These are phyloP conservation scores for Anser brachyrhynchus DNA, from an alignment of 2,113 vertebrate genomes.

Conservation along the genomic window DNA sequence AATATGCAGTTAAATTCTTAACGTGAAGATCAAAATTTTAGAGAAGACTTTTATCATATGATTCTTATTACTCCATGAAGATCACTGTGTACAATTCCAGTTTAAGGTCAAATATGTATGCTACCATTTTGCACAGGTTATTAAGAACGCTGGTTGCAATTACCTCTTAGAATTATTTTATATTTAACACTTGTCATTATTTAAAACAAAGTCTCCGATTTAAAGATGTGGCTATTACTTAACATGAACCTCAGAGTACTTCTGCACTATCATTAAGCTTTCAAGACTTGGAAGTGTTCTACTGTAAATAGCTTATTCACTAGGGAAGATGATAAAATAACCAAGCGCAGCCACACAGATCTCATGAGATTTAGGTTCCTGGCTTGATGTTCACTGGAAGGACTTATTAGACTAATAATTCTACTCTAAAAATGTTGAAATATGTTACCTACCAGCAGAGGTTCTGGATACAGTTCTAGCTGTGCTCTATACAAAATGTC, in stretches of 20 bases:
- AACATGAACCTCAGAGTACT: neutral
- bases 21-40: neutral
- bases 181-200: neutral
- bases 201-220: neutral
- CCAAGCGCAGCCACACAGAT: neutral
- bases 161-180: neutral
- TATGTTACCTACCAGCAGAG: constrained; percentile 88
- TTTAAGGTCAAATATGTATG: neutral
- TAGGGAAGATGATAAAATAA: neutral
- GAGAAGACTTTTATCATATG: neutral
- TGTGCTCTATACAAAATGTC: constrained; percentile 95
- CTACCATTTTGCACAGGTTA: neutral
- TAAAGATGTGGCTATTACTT: neutral
- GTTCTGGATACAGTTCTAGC: constrained; percentile 94
- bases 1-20: constrained; percentile 16
- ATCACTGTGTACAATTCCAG: neutral
- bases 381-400: neutral
- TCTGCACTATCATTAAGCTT: neutral
- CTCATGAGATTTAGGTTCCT: neutral
- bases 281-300: neutral
- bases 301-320: neutral
- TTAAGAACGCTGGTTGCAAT: neutral
- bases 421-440: neutral
- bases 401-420: neutral
- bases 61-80: neutral